Evolutionary conservation across 2,797 vertebrate species (phyloP).

Genomic region (Cheracebus regulus): DNA sequence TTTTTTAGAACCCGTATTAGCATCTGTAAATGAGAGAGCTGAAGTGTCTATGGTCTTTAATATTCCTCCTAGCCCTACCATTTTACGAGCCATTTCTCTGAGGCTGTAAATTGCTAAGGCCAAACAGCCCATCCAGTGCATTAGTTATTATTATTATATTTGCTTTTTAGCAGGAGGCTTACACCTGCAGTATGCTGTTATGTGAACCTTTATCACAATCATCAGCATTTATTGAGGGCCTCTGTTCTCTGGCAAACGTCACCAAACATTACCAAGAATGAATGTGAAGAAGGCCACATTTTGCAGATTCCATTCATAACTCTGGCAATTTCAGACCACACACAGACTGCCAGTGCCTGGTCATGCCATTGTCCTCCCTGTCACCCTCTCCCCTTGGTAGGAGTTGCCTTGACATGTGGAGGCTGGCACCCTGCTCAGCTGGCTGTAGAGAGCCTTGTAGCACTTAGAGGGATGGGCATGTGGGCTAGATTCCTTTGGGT

Average conservation of each 20-base stretch:
- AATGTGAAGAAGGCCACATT: conserved; percentile 3
- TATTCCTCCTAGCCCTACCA: background rate
- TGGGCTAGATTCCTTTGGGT: conserved; percentile 60
- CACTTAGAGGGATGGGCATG: conserved; percentile 30
- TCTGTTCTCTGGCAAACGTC: conserved; percentile 40
- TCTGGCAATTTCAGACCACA: conserved; percentile 33
- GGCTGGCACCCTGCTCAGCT: conserved; percentile 38
- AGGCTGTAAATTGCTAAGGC: conserved; percentile 27
- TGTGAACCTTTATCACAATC: conserved; percentile 18
- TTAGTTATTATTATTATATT: conserved; percentile 17
- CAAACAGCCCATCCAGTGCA: background rate
- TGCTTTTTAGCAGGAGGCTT: conserved; percentile 18
- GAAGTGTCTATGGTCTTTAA: background rate
- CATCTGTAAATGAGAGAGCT: background rate
- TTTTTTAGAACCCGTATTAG: conserved; percentile 28
- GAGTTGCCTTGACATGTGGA: background rate
- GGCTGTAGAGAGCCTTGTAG: background rate
- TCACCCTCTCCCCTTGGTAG: conserved; percentile 18
- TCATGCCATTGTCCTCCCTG: conserved; percentile 9
- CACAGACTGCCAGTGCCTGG: background rate
- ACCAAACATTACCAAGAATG: background rate
- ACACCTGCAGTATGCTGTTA: background rate
- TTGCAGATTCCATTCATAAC: conserved; percentile 38
- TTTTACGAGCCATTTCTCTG: conserved; percentile 51
- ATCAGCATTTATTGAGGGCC: conserved; percentile 54